A percentile compares a stretch with the other conserved stretches of the same genome.
Conservation (phyloP, 1,140 invertebrate species). For the Zaprionus lachaisei region DNA sequence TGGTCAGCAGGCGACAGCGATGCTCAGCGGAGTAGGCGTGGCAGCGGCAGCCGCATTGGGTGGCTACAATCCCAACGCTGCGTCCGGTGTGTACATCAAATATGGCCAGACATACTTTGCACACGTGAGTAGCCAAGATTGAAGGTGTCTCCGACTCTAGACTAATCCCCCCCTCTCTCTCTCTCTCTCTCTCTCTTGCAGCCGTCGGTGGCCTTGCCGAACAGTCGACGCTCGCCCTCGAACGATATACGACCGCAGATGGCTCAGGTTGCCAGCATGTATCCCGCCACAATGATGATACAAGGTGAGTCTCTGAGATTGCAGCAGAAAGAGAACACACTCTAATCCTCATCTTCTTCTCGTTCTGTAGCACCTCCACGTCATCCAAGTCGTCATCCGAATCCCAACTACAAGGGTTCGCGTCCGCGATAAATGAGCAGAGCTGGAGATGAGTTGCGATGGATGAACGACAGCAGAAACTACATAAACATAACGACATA, state of each 20-base stretch:
- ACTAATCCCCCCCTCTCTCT: not conserved
- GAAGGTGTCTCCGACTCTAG: too few relatives aligned
- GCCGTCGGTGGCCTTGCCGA: constrained; percentile 83
- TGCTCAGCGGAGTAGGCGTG: constrained; percentile 74
- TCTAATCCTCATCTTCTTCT: not conserved
- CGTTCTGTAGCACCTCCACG: constrained; percentile 68
- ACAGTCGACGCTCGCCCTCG: constrained; percentile 82
- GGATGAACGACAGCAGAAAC: constrained; percentile 57
- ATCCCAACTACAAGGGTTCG: constrained; percentile 83
- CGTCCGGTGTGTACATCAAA: constrained; percentile 82
- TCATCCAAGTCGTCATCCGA: constrained; percentile 82
- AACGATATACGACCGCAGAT: constrained; percentile 81
- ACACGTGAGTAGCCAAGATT: constrained; percentile 67
- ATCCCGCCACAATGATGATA: constrained; percentile 84
- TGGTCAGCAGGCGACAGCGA: constrained; percentile 64
- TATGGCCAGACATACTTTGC: constrained; percentile 84
- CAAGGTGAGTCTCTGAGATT: constrained; percentile 58
- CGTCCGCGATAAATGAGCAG: constrained; percentile 70
- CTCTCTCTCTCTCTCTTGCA: constrained; percentile 19
- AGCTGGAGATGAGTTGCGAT: not conserved
- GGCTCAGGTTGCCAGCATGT: constrained; percentile 81
- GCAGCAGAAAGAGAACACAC: not conserved
- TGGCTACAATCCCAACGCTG: constrained; percentile 77
- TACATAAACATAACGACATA: constrained; percentile 81
- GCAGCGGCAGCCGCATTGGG: constrained; percentile 70